Conservation (phyloP, 2,888 invertebrate genomes). For the Nephrotoma appendiculata region DNA sequence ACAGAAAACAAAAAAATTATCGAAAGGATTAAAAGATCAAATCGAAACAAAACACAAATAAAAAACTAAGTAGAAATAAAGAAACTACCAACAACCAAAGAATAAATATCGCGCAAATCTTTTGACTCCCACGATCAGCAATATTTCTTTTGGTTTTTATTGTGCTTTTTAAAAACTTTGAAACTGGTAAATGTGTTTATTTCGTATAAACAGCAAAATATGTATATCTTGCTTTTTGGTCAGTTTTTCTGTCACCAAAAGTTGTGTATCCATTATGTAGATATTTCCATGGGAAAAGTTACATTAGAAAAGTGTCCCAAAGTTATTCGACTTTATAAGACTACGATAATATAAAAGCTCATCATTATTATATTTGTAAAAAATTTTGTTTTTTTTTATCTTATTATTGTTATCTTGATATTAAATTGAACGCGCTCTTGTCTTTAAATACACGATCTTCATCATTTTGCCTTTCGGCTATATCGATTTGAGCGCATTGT, state of each 20-base stretch:
- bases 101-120: conserved; percentile 1
- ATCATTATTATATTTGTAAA: background rate
- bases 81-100: background rate
- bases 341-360: background rate
- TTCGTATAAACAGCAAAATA: background rate
- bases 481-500: background rate
- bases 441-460: conserved; percentile 3
- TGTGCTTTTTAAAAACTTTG: background rate
- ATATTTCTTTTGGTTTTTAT: background rate
- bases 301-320: background rate
- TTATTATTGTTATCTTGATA: background rate
- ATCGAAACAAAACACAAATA: background rate
- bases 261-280: background rate
- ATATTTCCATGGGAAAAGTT: background rate
- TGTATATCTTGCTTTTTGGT: background rate
- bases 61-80: background rate
- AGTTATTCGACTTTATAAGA: background rate
- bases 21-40: conserved; percentile 4
- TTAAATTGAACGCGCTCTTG: background rate
- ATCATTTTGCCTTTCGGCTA: conserved; percentile 1
- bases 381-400: background rate
- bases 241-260: background rate
- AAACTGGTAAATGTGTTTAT: background rate
- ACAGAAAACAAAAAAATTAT: background rate
- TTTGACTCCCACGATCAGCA: conserved; percentile 1